Base-by-base conservation (phyloP, 2,888 invertebrate species). In the Dicranocentrus wangi region DNA sequence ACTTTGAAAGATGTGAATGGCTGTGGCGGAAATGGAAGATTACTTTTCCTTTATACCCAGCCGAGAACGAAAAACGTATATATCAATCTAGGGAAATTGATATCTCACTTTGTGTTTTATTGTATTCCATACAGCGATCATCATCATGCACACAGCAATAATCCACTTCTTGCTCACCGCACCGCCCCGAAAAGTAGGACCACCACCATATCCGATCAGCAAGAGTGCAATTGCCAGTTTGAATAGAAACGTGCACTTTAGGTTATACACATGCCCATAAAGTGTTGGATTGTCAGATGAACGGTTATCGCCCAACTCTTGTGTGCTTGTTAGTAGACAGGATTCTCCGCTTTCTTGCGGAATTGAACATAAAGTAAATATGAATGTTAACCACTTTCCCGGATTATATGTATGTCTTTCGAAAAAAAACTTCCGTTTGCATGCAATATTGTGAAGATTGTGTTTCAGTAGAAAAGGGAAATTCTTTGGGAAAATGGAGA, bases 291-390 rank as follows among this genome's bases (percentile, higher is more conserved):
- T n/a, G n/a, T 70, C 69, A 78, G 70, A 78, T 63, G 70, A 78
- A 78, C 69, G 78, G 78, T 78, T 78, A 78, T 78, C 70, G 70
- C 70, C n/a, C n/a, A n/a, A 21, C 39, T 23, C 60, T 23, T 72
- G 25, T 17, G 27, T 42, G 25, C 10, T 21, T 61, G 32, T 28
- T 28, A 27, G 25, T 15, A 28, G 8, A 60, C n/a, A 17, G 28
- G 61, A 32, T 61, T 61, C 61, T 1, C 28, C 5, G 2, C 1
- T n/a, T 25, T 28, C 60, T 17, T 17, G n/a, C 32, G 15, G 19
- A 68, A 77, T 77, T 68, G 69, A 77, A 61, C 76, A 77, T 77
- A 77, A 77, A 68, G 43, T 77, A 77, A 69, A 69, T 77, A 77
- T 77, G 76, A 77, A 61, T 77, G 76, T 60, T 66, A 75, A 75